Conservation (phyloP, 2,113 vertebrate genomes). For the Thalassoma bifasciatum region DNA sequence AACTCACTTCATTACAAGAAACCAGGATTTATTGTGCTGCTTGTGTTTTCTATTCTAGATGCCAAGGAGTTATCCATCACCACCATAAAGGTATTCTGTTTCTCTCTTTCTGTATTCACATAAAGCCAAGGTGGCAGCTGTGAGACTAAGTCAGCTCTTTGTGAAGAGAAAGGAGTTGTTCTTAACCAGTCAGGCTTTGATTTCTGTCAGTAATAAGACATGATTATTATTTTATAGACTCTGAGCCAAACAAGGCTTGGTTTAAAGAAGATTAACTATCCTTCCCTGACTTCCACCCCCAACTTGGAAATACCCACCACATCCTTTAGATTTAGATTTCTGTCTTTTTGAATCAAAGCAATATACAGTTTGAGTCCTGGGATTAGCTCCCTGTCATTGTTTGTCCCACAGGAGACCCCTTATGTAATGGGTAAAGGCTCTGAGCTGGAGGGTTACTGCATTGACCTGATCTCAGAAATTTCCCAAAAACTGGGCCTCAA, state of each 20-base stretch:
- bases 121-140: neutral
- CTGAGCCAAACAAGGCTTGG: too few species aligned
- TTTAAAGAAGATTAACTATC: too few species aligned
- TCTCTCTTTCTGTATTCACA: neutral
- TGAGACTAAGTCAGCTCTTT: neutral
- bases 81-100: conserved; percentile 80
- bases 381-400: neutral
- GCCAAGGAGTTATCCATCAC: conserved; percentile 83
- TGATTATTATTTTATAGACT: too few species aligned
- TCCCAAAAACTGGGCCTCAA: conserved; percentile 83
- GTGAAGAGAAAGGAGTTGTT: neutral
- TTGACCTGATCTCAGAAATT: conserved; percentile 85
- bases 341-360: neutral
- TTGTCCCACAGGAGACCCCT: conserved; percentile 82
- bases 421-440: conserved; percentile 83
- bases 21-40: conserved; percentile 14
- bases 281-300: too few species aligned
- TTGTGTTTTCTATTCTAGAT: conserved; percentile 63
- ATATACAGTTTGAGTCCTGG: too few species aligned
- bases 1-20: conserved; percentile 25
- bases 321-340: too few species aligned
- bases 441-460: conserved; percentile 88
- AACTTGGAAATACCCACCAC: too few species aligned
- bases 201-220: too few species aligned
- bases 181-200: neutral